Percentiles rank a stretch among this genome's conserved stretches.
Evolutionary conservation across 2,113 vertebrate genomes (phyloP).

Genomic region (Phocoena phocoena): DNA sequence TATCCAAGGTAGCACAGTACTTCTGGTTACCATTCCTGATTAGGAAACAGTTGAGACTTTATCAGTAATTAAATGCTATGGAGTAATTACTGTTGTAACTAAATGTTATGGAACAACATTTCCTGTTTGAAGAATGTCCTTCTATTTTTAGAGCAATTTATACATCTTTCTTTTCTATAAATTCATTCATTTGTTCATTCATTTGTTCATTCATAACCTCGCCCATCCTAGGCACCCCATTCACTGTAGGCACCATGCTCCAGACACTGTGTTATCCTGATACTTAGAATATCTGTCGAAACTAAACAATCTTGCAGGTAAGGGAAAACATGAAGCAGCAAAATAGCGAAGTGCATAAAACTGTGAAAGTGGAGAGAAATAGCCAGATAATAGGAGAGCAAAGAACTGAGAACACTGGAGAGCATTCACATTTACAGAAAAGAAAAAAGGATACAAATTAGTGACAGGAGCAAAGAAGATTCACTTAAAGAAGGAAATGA

Average conservation of each 20-base stretch:
- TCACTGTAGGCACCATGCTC: background rate
- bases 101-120: background rate
- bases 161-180: background rate
- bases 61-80: background rate
- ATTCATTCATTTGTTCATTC: background rate
- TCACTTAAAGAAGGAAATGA: background rate
- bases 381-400: background rate
- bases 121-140: background rate
- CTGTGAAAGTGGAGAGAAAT: background rate
- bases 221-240: background rate
- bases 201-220: background rate
- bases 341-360: background rate
- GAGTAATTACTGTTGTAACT: background rate
- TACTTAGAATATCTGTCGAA: background rate
- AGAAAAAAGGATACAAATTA: background rate
- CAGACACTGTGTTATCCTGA: background rate
- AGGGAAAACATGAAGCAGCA: background rate
- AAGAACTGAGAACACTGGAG: background rate
- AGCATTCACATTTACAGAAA: background rate
- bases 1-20: fast-evolving
- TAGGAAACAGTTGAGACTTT: background rate
- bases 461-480: background rate
- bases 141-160: background rate
- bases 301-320: background rate
- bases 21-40: background rate